Percentiles rank a stretch among this genome's conserved stretches.
phyloP scores from a whole-genome alignment of 2,888 invertebrate genomes.

The Diarsia mendica region DNA sequence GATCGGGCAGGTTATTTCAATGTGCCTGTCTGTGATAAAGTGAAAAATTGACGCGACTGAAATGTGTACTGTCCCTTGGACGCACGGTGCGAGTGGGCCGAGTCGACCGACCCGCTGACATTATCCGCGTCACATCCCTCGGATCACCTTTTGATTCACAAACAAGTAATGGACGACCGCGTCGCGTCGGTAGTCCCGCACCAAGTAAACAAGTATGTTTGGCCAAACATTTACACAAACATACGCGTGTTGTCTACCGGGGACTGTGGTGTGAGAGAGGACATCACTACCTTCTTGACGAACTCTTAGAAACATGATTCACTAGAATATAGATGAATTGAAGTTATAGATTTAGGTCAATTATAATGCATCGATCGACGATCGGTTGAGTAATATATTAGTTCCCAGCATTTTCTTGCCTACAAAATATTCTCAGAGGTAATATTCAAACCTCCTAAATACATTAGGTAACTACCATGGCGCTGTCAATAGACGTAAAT shows the following conservation, averaged over 20 bases:
- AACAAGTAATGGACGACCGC: slow-evolving; percentile 1
- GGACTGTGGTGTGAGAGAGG: background rate
- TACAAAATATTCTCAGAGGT: background rate
- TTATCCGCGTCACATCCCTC: slow-evolving; percentile 5
- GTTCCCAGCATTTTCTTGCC: background rate
- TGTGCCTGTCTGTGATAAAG: background rate
- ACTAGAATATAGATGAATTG: background rate
- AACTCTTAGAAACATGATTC: background rate
- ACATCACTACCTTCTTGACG: background rate
- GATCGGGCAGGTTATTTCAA: background rate
- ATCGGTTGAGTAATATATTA: background rate
- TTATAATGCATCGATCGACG: background rate
- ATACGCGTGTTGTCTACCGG: background rate
- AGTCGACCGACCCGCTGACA: background rate
- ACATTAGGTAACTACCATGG: background rate
- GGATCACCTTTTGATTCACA: slow-evolving; percentile 20
- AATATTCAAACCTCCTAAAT: background rate
- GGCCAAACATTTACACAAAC: slow-evolving; percentile 31
- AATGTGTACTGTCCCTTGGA: background rate
- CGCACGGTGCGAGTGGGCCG: background rate
- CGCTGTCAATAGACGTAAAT: too few species aligned
- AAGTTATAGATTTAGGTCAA: background rate
- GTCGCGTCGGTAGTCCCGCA: background rate
- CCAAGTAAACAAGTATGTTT: slow-evolving; percentile 21
- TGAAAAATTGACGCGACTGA: background rate